Percentiles rank a stretch among this genome's conserved stretches.
Evolutionary conservation across 1,140 invertebrate genomes (phyloP).

Genomic region (Eumeta japonica): DNA sequence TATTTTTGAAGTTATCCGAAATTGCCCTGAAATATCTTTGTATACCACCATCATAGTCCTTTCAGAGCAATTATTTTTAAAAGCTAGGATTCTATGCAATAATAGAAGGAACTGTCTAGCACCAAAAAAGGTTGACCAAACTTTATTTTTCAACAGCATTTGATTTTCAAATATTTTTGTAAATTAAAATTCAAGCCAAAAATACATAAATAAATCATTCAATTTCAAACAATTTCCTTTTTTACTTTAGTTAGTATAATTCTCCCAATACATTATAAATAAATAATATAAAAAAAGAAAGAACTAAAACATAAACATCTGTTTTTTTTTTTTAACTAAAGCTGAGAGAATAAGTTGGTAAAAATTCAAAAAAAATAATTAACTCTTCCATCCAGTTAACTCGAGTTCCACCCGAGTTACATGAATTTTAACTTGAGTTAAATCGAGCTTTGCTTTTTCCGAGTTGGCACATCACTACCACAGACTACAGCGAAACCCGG

Average conservation of each 20-base stretch:
- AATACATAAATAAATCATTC: no score
- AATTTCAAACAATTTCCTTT: no score
- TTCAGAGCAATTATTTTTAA: slow-evolving; percentile 6
- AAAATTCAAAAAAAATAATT: neutral
- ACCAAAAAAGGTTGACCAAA: slow-evolving; percentile 13
- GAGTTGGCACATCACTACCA: slow-evolving; percentile 1
- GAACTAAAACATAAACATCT: no score
- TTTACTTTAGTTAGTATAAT: no score
- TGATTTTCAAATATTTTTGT: no score
- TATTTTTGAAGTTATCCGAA: slow-evolving; percentile 4
- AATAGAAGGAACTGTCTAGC: slow-evolving; percentile 12
- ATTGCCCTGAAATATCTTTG: slow-evolving; percentile 6
- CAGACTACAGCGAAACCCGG: no score
- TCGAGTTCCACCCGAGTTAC: neutral
- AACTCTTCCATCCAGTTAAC: neutral
- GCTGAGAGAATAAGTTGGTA: neutral
- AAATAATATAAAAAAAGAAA: no score
- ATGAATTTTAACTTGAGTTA: slow-evolving; percentile 1
- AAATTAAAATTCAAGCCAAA: no score
- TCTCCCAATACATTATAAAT: no score
- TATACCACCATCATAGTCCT: slow-evolving; percentile 4
- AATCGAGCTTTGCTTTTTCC: neutral
- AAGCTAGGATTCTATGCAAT: slow-evolving; percentile 9
- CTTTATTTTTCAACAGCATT: slow-evolving; percentile 14
- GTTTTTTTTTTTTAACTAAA: no score